Evolutionary conservation across 92 coral and sea anemone genomes (phyloP).

Genomic region (Nematostella vectensis): DNA sequence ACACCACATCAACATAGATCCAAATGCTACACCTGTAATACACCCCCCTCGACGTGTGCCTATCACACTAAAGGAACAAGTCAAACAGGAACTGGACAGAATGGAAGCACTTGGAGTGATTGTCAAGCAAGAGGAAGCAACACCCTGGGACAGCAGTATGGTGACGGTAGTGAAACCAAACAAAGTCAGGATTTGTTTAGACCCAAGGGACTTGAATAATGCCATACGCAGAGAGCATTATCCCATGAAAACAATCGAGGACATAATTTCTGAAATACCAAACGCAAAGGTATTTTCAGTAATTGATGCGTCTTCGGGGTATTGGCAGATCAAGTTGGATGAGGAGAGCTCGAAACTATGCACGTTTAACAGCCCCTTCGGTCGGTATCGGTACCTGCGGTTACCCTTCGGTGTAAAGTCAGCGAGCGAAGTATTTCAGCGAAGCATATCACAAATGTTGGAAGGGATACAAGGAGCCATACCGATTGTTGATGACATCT

Average conservation of each 20-base stretch:
- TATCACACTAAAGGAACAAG: slow-evolving; percentile 14
- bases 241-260: slow-evolving; percentile 17
- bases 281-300: slow-evolving; percentile 3
- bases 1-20: slow-evolving; percentile 20
- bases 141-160: slow-evolving; percentile 49
- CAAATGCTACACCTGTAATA: slow-evolving; percentile 10
- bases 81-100: slow-evolving; percentile 24
- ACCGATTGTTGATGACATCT: slow-evolving; percentile 33
- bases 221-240: slow-evolving; percentile 23
- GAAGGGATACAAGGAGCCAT: slow-evolving; percentile 14
- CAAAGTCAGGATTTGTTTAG: slow-evolving; percentile 41
- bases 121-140: slow-evolving; percentile 29
- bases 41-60: slow-evolving; percentile 22
- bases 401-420: slow-evolving; percentile 23
- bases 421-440: slow-evolving; percentile 10
- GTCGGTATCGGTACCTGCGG: slow-evolving; percentile 25
- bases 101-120: slow-evolving; percentile 37
- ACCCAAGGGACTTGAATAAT: slow-evolving; percentile 14
- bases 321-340: slow-evolving; percentile 17
- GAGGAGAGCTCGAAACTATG: slow-evolving; percentile 13
- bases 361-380: slow-evolving; percentile 40
- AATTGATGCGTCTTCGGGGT: slow-evolving; percentile 4
- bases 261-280: slow-evolving; percentile 1
- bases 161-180: slow-evolving; percentile 45
- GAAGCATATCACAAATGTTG: slow-evolving; percentile 4